Conservation (phyloP, 2,888 invertebrate species). For the Cyrtodaria siliqua region DNA sequence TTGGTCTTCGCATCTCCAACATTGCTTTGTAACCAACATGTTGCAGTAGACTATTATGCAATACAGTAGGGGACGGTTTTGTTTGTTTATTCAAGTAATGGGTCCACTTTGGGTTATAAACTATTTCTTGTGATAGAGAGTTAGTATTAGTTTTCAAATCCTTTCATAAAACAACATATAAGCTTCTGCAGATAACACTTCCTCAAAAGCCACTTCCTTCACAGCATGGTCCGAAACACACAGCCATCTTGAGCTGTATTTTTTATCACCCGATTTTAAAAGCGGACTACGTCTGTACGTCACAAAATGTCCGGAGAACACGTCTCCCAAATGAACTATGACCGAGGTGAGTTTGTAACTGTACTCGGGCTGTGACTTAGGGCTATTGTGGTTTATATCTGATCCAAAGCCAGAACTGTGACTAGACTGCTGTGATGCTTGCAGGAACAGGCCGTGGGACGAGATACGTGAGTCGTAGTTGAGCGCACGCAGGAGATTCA, state of each 20-base stretch:
- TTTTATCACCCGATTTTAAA: conserved; percentile 71
- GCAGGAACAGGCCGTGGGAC: conserved; percentile 76
- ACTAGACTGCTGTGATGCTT: conserved; percentile 46
- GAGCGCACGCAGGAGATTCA: conserved; percentile 82
- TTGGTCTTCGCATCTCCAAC: no score
- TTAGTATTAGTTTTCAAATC: no score
- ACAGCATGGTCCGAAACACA: conserved; percentile 95
- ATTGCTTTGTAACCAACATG: no score
- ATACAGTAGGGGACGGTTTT: no score
- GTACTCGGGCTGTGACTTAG: conserved; percentile 86
- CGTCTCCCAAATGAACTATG: conserved; percentile 96
- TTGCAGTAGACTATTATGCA: no score
- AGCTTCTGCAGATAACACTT: conserved; percentile 94
- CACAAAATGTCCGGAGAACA: conserved; percentile 97
- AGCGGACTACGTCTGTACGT: conserved; percentile 91
- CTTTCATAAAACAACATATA: conserved; percentile 97
- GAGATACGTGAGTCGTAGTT: conserved; percentile 81
- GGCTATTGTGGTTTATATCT: conserved; percentile 71
- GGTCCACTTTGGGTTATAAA: no score
- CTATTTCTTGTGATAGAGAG: no score
- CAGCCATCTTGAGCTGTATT: conserved; percentile 90
- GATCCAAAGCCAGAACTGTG: conserved; percentile 84
- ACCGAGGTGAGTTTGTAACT: conserved; percentile 93
- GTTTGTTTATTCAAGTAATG: no score
- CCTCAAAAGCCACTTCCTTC: conserved; percentile 92